Evolutionary conservation across 2,888 invertebrate genomes (phyloP), one percentile per base, ranked within the genome.

Genomic region (Palloptera scutellata): DNA sequence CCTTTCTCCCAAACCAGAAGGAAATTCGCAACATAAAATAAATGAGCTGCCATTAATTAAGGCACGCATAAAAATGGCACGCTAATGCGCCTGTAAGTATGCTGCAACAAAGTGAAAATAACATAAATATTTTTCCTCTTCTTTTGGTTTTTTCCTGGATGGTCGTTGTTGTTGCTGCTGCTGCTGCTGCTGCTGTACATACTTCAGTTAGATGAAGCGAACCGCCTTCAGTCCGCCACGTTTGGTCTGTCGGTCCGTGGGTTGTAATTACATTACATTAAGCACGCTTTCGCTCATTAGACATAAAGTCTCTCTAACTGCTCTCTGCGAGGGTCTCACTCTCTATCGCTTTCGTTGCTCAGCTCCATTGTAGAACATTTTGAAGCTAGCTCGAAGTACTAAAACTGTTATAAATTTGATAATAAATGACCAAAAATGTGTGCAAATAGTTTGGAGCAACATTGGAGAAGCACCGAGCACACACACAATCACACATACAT

Each of bases 21-120:
- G 58, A 53, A 67, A 45, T 43, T 48, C 61, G 55, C 64, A 68
- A 66, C 58, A 61, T 64, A 61, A 68, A 70, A 68, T 68, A 70
- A 70, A 70, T 70, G 68, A 68, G 64, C 61, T 52, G 62, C 61
- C 70, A 70, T 70, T 70, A 70, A 68, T 68, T 70, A 67, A 19
- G 54, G 67, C 63, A 43, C 59, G 19, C 63, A 67, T 67, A 60
- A 70, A 65, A 63, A 45, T 61, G 65, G 61, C 65, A 61, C 65
- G 52, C 65, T 65, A 68, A 68, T 64, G 68, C 68, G 64, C 68
- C 61, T 43, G 52, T 57, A 68, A 65, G 65, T 58, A 65, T 65
- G 68, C 68, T 57, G 54, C 63, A 20, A 53, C 19, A 19, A 43
- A 30, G 30, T 30, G 30, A 30, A 30, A 30, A 30, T 30, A 30